Evolutionary conservation across 2,888 invertebrate genomes (phyloP), one percentile per base, ranked within the genome.

Genomic region (Mechanitis mazaeus): DNA sequence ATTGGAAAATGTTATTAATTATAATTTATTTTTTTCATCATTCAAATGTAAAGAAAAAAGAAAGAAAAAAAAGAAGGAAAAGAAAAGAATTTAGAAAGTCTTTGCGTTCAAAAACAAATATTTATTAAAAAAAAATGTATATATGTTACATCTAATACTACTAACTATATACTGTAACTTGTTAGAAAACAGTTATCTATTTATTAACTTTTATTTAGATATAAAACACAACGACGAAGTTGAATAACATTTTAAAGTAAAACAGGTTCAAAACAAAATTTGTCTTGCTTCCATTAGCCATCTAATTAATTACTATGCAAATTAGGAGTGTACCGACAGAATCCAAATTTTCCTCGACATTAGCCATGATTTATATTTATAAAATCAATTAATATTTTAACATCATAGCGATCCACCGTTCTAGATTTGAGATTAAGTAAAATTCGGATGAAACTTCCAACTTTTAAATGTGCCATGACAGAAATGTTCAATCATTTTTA

Each of bases 371-470:
- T 79, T 78, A 71, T 68, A 70, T 69, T 69, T 69, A 69, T 69
- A 71, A 70, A 78, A 75, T 77, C 75, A 79, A 77, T 77, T 77
- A 78, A 73, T 73, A 74, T 74, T 71, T 69, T 61, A 70, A 75
- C 74, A 77, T 81, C 79, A 79, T 80, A 77, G 74, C 64, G 56
- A 72, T 73, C 67, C 66, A 70, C 72, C 68, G 75, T 74, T 77
- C 73, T 71, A 75, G 71, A 78, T 75, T 68, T 68, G 68, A 72
- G 72, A 71, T 72, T 64, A 63, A 66, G 65, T 58, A 69, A 63
- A 65, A 46, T 59, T 55, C 54, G 54, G 54, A 9, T 45, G 60
- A 60, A 66, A 63, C 58, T 64, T 33, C 33, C 20, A 62, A 66
- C 64, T 66, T 66, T 66, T 65, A 67, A 67, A 64, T 65, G 62